These are phyloP conservation scores for Xestoiulus laeticollis DNA, from an alignment of 2,888 invertebrate genomes.

Conservation along the genomic window DNA sequence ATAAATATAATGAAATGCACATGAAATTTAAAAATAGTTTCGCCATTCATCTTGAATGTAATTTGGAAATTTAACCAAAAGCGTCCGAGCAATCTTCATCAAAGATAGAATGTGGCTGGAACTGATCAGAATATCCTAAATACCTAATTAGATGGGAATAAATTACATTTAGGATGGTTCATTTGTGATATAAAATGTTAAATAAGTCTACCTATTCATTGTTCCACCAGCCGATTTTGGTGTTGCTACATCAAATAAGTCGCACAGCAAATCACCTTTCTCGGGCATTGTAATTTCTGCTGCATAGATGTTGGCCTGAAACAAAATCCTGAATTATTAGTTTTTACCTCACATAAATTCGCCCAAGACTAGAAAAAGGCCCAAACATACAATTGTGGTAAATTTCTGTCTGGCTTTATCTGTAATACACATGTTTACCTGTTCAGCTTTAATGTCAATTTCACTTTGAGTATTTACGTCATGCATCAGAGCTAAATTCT, in stretches of 20 bases:
- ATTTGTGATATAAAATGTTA: neutral
- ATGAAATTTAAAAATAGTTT: neutral
- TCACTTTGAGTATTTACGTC: neutral
- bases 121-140: neutral
- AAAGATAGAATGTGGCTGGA: neutral
- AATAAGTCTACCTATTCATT: neutral
- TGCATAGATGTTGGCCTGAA: neutral
- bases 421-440: neutral
- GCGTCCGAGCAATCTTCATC: neutral
- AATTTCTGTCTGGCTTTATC: too few species aligned
- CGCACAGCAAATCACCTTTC: neutral
- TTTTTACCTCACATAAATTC: neutral
- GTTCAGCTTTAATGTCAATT: neutral
- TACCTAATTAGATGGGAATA: neutral
- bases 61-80: neutral
- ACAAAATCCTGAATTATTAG: neutral
- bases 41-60: neutral
- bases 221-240: constrained; percentile 39
- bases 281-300: neutral
- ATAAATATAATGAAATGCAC: neutral
- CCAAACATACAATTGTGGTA: neutral
- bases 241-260: constrained; percentile 1
- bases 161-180: neutral
- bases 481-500: neutral
- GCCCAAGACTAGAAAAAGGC: neutral